A percentile compares a stretch with the other conserved stretches of the same genome.
These are phyloP conservation scores for Sardinella longiceps DNA, from an alignment of 2,797 vertebrate species.

Conservation along the genomic window DNA sequence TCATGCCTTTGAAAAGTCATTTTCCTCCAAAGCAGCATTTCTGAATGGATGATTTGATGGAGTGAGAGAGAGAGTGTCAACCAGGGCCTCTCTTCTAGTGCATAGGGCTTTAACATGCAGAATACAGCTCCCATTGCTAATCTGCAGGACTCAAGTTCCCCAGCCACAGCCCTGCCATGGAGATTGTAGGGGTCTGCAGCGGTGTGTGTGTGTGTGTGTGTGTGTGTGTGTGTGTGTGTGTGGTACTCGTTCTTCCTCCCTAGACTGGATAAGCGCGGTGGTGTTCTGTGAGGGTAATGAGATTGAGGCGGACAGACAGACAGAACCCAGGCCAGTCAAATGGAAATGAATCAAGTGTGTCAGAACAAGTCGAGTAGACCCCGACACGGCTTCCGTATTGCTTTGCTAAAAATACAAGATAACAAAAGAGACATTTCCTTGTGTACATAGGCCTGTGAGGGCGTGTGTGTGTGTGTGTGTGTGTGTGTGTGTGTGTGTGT, in stretches of 20 bases:
- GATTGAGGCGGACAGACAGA: slow-evolving; percentile 28
- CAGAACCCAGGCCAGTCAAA: slow-evolving; percentile 24
- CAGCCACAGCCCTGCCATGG: background rate
- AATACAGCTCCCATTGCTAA: background rate
- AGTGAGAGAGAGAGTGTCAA: background rate
- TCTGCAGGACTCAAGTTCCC: background rate
- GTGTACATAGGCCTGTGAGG: slow-evolving; percentile 1
- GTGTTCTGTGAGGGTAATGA: slow-evolving; percentile 47
- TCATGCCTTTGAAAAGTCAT: no score
- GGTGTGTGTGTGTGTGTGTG: background rate
- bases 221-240: no score
- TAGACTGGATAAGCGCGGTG: slow-evolving; percentile 38
- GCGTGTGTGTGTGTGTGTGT: slow-evolving; percentile 11
- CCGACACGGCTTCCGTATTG: background rate
- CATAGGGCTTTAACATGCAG: background rate
- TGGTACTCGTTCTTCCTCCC: no score
- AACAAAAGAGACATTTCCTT: background rate
- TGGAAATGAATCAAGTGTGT: slow-evolving; percentile 35
- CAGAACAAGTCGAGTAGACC: background rate
- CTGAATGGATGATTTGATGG: background rate
- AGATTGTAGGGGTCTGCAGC: background rate
- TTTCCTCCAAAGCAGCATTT: background rate
- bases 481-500: slow-evolving; percentile 22
- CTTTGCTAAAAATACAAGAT: background rate
- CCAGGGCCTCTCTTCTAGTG: background rate